Conservation (phyloP, 2,113 vertebrate species). For the Morone chrysops region DNA sequence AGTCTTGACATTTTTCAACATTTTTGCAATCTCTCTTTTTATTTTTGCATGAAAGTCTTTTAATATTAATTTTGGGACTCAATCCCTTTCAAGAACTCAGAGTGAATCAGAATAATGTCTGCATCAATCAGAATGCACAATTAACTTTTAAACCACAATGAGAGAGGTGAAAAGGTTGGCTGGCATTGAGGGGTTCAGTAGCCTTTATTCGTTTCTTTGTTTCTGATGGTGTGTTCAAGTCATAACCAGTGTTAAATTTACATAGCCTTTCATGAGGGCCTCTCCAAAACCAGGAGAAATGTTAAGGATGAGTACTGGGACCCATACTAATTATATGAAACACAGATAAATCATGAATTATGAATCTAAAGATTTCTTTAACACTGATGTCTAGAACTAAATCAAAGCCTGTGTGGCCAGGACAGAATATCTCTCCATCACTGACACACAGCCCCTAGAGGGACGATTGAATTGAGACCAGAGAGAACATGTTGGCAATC, state of each 20-base stretch:
- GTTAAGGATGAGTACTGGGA: background rate
- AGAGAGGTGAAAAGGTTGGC: background rate
- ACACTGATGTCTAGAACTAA: background rate
- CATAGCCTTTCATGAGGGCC: background rate
- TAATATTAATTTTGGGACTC: background rate
- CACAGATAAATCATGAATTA: background rate
- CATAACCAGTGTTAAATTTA: background rate
- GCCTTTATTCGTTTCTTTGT: background rate
- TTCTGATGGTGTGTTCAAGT: background rate
- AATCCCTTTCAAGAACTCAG: background rate
- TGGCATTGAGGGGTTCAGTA: background rate
- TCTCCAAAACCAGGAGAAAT: background rate
- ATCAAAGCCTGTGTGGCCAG: constrained; percentile 4
- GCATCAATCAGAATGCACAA: background rate
- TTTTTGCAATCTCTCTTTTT: background rate
- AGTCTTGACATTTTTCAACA: background rate
- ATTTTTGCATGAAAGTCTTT: background rate
- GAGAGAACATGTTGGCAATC: background rate
- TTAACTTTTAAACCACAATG: background rate
- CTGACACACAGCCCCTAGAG: background rate
- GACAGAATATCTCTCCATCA: background rate
- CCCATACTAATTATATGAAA: background rate
- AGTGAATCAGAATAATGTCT: background rate
- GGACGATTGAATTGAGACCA: background rate
- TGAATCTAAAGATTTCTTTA: background rate